Evolutionary conservation across 1,140 invertebrate species (phyloP).

Genomic region (Lepidurus apus): DNA sequence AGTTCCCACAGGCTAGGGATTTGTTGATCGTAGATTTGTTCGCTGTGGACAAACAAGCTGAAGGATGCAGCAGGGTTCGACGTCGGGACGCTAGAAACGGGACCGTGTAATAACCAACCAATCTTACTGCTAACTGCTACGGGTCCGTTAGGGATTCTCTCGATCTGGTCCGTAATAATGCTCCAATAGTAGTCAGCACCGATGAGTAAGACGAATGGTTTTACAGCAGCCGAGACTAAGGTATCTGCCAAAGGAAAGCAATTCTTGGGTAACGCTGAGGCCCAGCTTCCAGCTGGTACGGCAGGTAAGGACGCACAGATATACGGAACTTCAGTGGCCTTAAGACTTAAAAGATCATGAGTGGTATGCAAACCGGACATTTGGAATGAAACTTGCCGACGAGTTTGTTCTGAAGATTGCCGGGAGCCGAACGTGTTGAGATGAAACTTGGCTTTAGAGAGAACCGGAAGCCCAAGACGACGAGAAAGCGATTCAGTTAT

Average conservation of each 20-base stretch:
- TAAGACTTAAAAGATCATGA: background rate
- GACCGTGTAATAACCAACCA: conserved; percentile 20
- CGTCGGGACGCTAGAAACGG: background rate
- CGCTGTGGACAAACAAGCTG: background rate
- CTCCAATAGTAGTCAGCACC: conserved; percentile 11
- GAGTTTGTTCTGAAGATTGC: background rate
- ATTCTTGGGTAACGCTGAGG: background rate
- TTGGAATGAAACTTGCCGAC: background rate
- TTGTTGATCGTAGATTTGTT: background rate
- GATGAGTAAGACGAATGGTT: background rate
- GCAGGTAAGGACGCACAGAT: conserved; percentile 17
- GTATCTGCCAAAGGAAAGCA: background rate
- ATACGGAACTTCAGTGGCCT: background rate
- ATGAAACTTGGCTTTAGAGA: background rate
- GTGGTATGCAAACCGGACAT: background rate
- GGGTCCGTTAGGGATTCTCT: background rate
- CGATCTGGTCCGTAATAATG: background rate
- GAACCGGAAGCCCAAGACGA: background rate
- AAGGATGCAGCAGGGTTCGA: background rate
- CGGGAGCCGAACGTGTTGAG: background rate
- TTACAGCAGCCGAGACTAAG: no score
- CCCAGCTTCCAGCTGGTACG: background rate
- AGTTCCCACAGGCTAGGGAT: background rate
- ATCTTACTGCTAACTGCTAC: background rate
- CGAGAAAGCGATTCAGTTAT: background rate